Percentiles rank a stretch among this genome's conserved stretches.
These are phyloP conservation scores for Stegostoma tigrinum DNA, from an alignment of 2,113 vertebrate genomes.

Conservation along the genomic window DNA sequence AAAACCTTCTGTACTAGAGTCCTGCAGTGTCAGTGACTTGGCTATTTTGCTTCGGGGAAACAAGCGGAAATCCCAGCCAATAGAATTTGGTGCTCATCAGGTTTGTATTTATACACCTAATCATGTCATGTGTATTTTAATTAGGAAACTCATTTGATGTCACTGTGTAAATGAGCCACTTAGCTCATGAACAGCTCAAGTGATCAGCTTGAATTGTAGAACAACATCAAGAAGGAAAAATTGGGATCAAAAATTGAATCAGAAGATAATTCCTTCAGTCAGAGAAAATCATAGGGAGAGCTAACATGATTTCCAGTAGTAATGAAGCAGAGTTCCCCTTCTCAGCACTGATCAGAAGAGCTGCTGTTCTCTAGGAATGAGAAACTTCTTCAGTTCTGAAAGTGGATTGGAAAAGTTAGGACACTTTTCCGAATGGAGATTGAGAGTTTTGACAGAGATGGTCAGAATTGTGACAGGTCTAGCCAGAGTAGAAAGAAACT, in stretches of 20 bases:
- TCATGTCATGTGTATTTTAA: neutral
- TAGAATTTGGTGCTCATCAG: slow-evolving; percentile 76
- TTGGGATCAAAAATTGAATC: neutral
- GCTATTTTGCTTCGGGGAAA: slow-evolving; percentile 71
- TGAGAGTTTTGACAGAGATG: no score
- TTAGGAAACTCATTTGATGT: neutral
- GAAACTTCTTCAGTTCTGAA: no score
- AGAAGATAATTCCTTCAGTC: neutral
- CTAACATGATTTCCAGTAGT: neutral
- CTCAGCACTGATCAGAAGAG: neutral
- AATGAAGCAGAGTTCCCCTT: neutral
- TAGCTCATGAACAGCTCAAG: neutral
- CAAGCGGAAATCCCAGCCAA: slow-evolving; percentile 70
- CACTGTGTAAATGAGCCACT: neutral
- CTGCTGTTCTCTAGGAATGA: neutral
- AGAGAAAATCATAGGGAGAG: neutral
- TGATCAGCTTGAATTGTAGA: neutral
- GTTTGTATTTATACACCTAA: slow-evolving; percentile 44
- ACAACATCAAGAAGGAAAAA: neutral
- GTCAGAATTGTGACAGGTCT: no score
- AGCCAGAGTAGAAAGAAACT: no score
- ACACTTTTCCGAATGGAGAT: no score
- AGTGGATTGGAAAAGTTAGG: no score
- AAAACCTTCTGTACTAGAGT: slow-evolving; percentile 62
- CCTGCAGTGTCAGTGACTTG: slow-evolving; percentile 67